phyloP scores from a whole-genome alignment of 2,888 invertebrate species.

The Lasioglossum marginatum region DNA sequence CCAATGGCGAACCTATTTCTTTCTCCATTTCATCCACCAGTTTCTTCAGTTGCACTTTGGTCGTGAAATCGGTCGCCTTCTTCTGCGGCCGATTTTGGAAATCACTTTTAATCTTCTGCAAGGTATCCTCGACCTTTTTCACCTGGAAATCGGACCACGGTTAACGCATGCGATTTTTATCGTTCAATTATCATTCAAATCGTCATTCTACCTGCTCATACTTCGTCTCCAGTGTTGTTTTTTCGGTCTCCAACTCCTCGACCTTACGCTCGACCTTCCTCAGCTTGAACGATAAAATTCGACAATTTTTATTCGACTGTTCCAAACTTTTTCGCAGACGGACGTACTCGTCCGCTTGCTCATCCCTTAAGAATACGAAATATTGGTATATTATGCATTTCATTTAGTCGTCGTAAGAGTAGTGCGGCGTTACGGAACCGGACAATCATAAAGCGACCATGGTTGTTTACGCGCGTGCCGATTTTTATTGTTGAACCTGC shows the following conservation, averaged over 20 bases:
- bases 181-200: background rate
- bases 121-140: slow-evolving; percentile 87
- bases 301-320: slow-evolving; percentile 98
- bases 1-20: slow-evolving; percentile 88
- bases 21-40: slow-evolving; percentile 95
- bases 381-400: slow-evolving; percentile 29
- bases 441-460: background rate
- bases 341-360: slow-evolving; percentile 98
- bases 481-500: background rate
- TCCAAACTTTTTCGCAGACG: slow-evolving; percentile 97
- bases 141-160: slow-evolving; percentile 59
- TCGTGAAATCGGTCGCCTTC: slow-evolving; percentile 90
- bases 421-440: slow-evolving; percentile 10
- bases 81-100: slow-evolving; percentile 90
- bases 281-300: slow-evolving; percentile 98
- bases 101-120: slow-evolving; percentile 89
- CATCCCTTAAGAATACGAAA: slow-evolving; percentile 89
- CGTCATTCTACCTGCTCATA: slow-evolving; percentile 85
- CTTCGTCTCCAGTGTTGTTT: slow-evolving; percentile 90
- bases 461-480: background rate
- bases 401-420: background rate
- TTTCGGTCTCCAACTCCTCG: slow-evolving; percentile 95
- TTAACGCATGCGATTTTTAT: background rate
- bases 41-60: slow-evolving; percentile 91
- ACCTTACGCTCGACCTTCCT: slow-evolving; percentile 97